phyloP scores from a whole-genome alignment of 1,140 invertebrate genomes.

The Bacillus rossius region DNA sequence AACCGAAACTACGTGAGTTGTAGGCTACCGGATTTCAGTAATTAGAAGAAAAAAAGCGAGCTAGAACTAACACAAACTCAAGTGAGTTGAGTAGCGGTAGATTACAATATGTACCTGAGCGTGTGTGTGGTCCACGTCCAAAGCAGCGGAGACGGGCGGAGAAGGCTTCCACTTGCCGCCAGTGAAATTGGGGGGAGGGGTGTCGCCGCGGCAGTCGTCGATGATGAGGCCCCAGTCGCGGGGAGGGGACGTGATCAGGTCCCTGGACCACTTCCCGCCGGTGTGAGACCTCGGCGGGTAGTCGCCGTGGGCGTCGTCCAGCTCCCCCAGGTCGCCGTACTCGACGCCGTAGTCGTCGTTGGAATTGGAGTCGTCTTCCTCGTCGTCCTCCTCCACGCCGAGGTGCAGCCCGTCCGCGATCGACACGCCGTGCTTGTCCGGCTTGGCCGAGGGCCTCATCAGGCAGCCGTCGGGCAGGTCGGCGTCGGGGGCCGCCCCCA shows the following conservation, averaged over 20 bases:
- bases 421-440: too few species aligned
- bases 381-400: background rate
- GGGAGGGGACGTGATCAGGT: constrained; percentile 25
- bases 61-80: too few species aligned
- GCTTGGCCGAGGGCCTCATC: too few species aligned
- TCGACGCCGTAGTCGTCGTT: constrained; percentile 23
- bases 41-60: too few species aligned
- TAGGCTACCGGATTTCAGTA: too few species aligned
- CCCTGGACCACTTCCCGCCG: constrained; percentile 59
- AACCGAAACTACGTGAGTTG: too few species aligned
- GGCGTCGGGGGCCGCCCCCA: constrained; percentile 32
- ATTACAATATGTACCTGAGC: too few species aligned
- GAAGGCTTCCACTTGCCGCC: constrained; percentile 65
- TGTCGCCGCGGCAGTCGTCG: constrained; percentile 23
- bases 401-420: too few species aligned
- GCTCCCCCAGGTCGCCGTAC: constrained; percentile 18
- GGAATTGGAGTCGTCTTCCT: constrained; percentile 17
- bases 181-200: constrained; percentile 55
- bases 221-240: background rate
- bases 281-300: constrained; percentile 45
- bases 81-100: too few species aligned
- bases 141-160: background rate
- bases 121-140: too few species aligned
- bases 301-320: constrained; percentile 52
- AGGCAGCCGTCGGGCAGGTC: constrained; percentile 34